Conservation (phyloP, 2,113 vertebrate species). For the Syngnathus typhle region DNA sequence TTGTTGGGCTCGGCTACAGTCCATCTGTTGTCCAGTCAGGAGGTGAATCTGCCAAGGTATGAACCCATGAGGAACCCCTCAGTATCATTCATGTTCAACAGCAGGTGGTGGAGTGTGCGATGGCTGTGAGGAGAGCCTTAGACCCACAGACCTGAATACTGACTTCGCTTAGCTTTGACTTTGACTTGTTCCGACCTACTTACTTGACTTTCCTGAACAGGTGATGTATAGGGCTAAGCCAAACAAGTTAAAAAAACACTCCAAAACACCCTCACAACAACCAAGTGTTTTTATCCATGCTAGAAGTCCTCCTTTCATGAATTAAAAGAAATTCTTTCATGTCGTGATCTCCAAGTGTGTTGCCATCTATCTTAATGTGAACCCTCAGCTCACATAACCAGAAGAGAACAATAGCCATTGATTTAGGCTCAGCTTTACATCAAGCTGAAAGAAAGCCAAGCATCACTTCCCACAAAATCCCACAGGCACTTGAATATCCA, state of each 20-base stretch:
- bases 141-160: conserved; percentile 35
- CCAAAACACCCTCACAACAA: neutral
- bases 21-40: conserved; percentile 72
- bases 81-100: conserved; percentile 59
- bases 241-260: neutral
- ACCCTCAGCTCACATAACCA: conserved; percentile 35
- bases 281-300: neutral
- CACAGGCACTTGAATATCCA: too few relatives aligned
- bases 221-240: conserved; percentile 27
- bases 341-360: conserved; percentile 15
- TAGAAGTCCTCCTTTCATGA: conserved; percentile 19
- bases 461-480: neutral
- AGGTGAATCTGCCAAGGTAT: conserved; percentile 55
- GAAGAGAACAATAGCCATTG: conserved; percentile 50
- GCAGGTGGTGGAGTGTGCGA: conserved; percentile 47
- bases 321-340: conserved; percentile 10
- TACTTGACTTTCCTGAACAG: conserved; percentile 44
- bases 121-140: conserved; percentile 35
- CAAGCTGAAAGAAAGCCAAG: conserved; percentile 17
- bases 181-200: conserved; percentile 53
- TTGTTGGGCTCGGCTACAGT: conserved; percentile 50
- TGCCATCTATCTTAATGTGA: conserved; percentile 19
- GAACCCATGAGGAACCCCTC: conserved; percentile 44
- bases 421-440: conserved; percentile 31
- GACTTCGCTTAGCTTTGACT: conserved; percentile 54